Conservation (phyloP, 2,888 invertebrate genomes). For the Drosophila formosana region DNA sequence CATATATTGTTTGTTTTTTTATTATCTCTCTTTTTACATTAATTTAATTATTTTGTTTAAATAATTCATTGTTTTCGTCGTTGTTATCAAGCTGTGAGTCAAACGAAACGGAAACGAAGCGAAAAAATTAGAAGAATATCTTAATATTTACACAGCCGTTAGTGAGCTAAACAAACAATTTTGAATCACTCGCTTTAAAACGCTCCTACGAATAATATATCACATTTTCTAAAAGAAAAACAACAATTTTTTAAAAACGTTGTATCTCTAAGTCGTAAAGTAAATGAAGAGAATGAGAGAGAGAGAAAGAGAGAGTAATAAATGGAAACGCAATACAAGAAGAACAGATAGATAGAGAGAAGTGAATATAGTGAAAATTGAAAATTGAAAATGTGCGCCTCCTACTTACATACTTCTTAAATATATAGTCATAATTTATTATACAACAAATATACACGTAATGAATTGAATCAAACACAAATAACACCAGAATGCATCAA, state of each 20-base stretch:
- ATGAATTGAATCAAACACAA: conserved; percentile 38
- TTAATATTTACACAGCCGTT: conserved; percentile 49
- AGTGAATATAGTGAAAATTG: conserved; percentile 22
- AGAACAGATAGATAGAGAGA: conserved; percentile 13
- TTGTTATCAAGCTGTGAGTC: conserved; percentile 43
- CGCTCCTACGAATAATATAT: conserved; percentile 54
- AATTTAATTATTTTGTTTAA: conserved; percentile 21
- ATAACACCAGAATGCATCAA: background rate
- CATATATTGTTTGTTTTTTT: conserved; percentile 30
- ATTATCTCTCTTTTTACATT: conserved; percentile 10
- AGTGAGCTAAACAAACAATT: conserved; percentile 27
- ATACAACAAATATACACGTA: conserved; percentile 63
- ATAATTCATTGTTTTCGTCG: conserved; percentile 18
- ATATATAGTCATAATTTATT: conserved; percentile 69
- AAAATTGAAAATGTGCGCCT: conserved; percentile 56
- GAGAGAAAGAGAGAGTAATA: background rate
- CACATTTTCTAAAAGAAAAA: conserved; percentile 56
- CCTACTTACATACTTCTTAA: conserved; percentile 65
- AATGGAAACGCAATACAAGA: conserved; percentile 10
- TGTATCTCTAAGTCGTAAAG: conserved; percentile 60
- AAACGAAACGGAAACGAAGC: background rate
- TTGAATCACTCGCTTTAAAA: conserved; percentile 45
- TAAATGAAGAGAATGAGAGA: conserved; percentile 12
- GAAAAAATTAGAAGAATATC: background rate
- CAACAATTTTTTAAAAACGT: conserved; percentile 54